Evolutionary conservation across 1,140 invertebrate species (phyloP).

Genomic region (Drosophila tropicalis): DNA sequence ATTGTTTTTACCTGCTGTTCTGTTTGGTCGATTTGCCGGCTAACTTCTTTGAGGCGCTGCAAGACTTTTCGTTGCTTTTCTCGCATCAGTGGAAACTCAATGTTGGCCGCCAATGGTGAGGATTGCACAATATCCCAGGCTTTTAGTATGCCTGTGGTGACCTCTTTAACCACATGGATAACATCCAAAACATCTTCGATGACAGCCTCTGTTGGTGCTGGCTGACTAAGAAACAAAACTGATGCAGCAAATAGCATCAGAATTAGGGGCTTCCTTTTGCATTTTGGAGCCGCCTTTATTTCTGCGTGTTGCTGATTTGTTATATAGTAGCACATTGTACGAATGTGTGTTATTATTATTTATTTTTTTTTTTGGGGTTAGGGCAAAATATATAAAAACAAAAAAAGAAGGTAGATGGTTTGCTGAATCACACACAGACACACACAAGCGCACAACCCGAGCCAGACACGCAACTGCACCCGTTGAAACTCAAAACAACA

Average conservation of each 20-base stretch:
- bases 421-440: conserved; percentile 18
- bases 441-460: conserved; percentile 17
- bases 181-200: conserved; percentile 86
- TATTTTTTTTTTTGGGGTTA: background rate
- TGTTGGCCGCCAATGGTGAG: conserved; percentile 84
- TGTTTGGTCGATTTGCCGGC: conserved; percentile 81
- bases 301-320: conserved; percentile 7
- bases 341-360: conserved; percentile 18
- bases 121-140: conserved; percentile 86
- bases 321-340: background rate
- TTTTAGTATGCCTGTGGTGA: conserved; percentile 85
- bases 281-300: conserved; percentile 38
- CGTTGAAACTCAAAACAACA: conserved; percentile 58
- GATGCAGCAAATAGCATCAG: conserved; percentile 17
- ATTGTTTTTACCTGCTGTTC: conserved; percentile 65
- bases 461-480: conserved; percentile 46
- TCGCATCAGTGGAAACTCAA: conserved; percentile 85
- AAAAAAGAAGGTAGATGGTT: conserved; percentile 10
- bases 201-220: conserved; percentile 73
- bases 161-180: conserved; percentile 85
- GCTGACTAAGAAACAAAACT: conserved; percentile 30
- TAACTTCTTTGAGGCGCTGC: conserved; percentile 83
- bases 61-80: conserved; percentile 85
- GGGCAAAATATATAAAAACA: background rate
- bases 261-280: conserved; percentile 13